A percentile compares a stretch with the other conserved stretches of the same genome.
Conservation (phyloP, 2,113 vertebrate genomes). For the Myodes glareolus region DNA sequence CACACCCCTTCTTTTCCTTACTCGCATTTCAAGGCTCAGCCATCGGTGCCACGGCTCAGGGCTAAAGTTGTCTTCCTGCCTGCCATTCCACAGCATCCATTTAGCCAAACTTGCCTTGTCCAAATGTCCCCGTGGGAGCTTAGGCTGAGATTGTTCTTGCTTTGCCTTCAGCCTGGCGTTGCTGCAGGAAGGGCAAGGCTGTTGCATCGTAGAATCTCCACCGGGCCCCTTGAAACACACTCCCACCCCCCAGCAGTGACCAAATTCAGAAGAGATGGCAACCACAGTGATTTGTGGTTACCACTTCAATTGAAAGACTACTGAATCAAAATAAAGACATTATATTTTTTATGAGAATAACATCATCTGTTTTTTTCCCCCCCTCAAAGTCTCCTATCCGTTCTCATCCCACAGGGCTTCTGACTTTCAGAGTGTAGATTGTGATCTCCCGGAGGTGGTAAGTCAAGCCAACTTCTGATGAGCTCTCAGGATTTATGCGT, state of each 20-base stretch:
- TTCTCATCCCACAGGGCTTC: constrained; percentile 42
- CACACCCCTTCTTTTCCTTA: neutral
- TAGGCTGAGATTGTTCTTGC: neutral
- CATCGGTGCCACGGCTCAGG: neutral
- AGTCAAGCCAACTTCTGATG: constrained; percentile 52
- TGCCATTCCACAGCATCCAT: neutral
- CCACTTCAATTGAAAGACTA: constrained; percentile 35
- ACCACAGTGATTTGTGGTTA: neutral
- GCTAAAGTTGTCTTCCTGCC: neutral
- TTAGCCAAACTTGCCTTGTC: too few species aligned
- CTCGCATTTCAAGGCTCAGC: neutral
- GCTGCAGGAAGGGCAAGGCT: neutral
- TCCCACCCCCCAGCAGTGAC: neutral
- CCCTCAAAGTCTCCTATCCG: neutral
- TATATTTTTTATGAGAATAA: neutral
- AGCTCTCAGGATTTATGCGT: constrained; percentile 40
- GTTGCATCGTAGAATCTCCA: neutral
- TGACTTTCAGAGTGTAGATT: constrained; percentile 49
- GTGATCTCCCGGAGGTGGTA: constrained; percentile 40
- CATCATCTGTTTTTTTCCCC: neutral
- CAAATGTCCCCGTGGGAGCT: rapidly evolving
- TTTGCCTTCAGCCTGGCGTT: neutral
- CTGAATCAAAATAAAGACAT: constrained; percentile 33
- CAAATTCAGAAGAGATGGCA: neutral
- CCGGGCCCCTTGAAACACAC: neutral